phyloP scores from a whole-genome alignment of 2,888 invertebrate genomes.

The Mechanitis mazaeus region DNA sequence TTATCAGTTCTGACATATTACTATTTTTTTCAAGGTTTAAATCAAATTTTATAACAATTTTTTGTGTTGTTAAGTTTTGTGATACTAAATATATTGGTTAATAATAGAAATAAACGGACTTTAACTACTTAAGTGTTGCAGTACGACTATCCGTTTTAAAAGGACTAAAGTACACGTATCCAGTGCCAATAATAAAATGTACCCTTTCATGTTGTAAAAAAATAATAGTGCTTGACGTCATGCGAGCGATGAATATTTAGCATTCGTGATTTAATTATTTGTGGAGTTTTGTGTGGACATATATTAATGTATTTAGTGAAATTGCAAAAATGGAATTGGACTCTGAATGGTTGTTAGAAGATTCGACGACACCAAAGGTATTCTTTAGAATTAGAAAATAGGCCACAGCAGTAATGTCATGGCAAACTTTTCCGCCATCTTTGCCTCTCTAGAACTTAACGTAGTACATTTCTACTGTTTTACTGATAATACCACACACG shows the following conservation, averaged over 20 bases:
- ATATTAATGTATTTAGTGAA: conserved; percentile 73
- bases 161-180: conserved; percentile 31
- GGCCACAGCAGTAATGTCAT: conserved; percentile 65
- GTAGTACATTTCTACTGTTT: conserved; percentile 11
- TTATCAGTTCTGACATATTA: too few relatives aligned
- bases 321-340: conserved; percentile 96
- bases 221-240: conserved; percentile 66
- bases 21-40: too few relatives aligned
- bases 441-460: conserved; percentile 46
- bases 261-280: conserved; percentile 59
- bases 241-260: conserved; percentile 64
- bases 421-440: conserved; percentile 64
- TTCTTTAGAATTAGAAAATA: conserved; percentile 47
- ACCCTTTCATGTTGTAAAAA: conserved; percentile 35
- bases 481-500: background rate
- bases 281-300: conserved; percentile 60
- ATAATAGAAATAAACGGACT: background rate
- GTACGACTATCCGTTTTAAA: conserved; percentile 20
- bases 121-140: background rate
- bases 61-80: too few relatives aligned
- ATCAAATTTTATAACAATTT: too few relatives aligned
- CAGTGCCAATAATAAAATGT: conserved; percentile 27
- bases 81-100: too few relatives aligned
- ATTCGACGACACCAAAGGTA: conserved; percentile 74
- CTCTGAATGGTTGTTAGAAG: conserved; percentile 93